phyloP scores from a whole-genome alignment of 2,113 vertebrate species.

The Ariopsis seemanni region DNA sequence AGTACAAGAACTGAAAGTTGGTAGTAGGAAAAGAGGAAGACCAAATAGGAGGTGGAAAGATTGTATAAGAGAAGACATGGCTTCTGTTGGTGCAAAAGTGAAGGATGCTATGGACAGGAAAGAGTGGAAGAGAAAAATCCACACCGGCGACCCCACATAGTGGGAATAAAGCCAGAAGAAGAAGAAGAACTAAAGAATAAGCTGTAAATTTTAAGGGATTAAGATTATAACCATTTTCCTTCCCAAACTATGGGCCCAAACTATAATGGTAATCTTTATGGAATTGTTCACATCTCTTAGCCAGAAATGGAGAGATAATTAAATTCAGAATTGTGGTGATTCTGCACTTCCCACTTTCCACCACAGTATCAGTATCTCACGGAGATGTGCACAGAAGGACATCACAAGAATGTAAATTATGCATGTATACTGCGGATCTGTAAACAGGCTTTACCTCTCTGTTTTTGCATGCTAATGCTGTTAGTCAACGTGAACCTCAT shows the following conservation, averaged over 20 bases:
- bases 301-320: constrained; percentile 14
- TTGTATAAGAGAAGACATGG: too few relatives aligned
- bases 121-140: too few relatives aligned
- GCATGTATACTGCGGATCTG: constrained; percentile 14
- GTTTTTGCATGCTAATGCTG: neutral
- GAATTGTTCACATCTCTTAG: neutral
- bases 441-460: constrained; percentile 1
- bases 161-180: too few relatives aligned
- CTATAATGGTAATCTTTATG: neutral
- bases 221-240: neutral
- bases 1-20: too few relatives aligned
- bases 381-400: constrained; percentile 7
- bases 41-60: too few relatives aligned
- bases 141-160: too few relatives aligned
- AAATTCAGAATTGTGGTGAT: neutral
- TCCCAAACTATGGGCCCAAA: neutral
- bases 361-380: neutral
- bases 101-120: too few relatives aligned
- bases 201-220: neutral
- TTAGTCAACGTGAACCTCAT: constrained; percentile 9
- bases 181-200: neutral
- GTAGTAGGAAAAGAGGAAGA: too few relatives aligned
- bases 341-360: constrained; percentile 4
- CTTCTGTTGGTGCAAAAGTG: too few relatives aligned
- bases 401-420: constrained; percentile 16